Conservation (phyloP, 2,888 invertebrate genomes). For the Dorcus parallelipipedus region DNA sequence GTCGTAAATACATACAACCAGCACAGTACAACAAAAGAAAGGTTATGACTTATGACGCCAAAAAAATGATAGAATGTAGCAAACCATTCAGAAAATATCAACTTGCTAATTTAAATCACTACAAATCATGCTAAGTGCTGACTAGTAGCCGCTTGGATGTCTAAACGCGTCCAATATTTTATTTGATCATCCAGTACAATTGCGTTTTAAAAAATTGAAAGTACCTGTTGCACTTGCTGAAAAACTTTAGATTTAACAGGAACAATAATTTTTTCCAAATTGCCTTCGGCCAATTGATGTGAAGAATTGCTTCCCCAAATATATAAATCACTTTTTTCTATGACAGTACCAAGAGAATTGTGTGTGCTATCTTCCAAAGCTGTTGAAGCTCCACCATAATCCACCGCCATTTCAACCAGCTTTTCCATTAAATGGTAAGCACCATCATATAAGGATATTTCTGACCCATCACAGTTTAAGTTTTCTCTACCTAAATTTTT, state of each 20-base stretch:
- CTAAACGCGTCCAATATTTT: no score
- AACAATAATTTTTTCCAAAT: slow-evolving; percentile 57
- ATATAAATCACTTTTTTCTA: slow-evolving; percentile 54
- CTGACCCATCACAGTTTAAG: slow-evolving; percentile 18
- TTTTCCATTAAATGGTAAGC: slow-evolving; percentile 56
- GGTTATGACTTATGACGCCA: no score
- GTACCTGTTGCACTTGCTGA: slow-evolving; percentile 56
- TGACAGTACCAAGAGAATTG: slow-evolving; percentile 23
- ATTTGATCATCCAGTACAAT: no score
- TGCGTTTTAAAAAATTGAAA: neutral
- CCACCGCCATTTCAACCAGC: slow-evolving; percentile 47
- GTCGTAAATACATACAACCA: no score
- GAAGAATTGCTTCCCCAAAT: slow-evolving; percentile 66
- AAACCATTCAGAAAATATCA: no score
- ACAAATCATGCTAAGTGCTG: no score
- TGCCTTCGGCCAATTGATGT: slow-evolving; percentile 60
- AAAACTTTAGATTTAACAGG: slow-evolving; percentile 58
- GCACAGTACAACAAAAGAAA: no score
- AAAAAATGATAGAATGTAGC: no score
- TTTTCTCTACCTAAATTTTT: slow-evolving; percentile 18
- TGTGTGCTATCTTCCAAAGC: slow-evolving; percentile 4
- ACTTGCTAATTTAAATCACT: no score
- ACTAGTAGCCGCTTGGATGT: no score
- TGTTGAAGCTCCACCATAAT: slow-evolving; percentile 36
- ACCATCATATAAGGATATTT: slow-evolving; percentile 51